Evolutionary conservation across 2,888 invertebrate species (phyloP), one percentile per base, ranked within the genome.

Genomic region (Chrysopilus asiliformis): DNA sequence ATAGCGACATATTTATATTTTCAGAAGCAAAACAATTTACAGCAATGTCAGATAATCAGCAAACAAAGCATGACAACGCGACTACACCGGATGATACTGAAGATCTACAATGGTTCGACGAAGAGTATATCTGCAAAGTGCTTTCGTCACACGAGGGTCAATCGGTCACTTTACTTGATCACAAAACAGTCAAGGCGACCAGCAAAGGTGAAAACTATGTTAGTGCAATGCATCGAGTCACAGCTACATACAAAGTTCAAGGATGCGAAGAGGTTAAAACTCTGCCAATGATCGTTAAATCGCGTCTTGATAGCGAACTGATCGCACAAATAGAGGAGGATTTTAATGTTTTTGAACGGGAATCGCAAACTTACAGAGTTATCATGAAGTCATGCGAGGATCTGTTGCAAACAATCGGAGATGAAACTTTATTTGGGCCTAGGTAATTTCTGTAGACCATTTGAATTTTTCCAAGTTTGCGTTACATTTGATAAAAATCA

Each of bases 161-260:
- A 18, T 29, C 41, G 4, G 30, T 47, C 4, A 40, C 35, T 5
- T 27, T 52, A 9, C 41, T 42, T 18, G 40, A 33, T 12, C 49
- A 47, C 34, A 40, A 47, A 17, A 48, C 43, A 25, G 40, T 43
- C 25, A 47, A 50, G 19, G 55, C 53, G 1, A 52, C 52, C 1
- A 45, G 37, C 2, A 54, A 53, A 39, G 53, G 55, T 15, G 55
- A 55, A 42, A 51, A 56, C 39, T 56, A 48, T 38, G 50, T 48
- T 3, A 53, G 55, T 40, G 43, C 43, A 4, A 44, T 57, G 41
- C 46, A 49, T 43, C 42, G 53, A 13, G 36, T 54, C 16, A 45
- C 33, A 8, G 43, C 49, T 1, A 37, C 47, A 12, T 53, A 48
- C 32, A 36, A 19, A 10, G 28, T 35, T 8, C 14, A 27, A 24